These are phyloP conservation scores for Falco rusticolus DNA, from an alignment of 2,797 vertebrate species.

Conservation along the genomic window DNA sequence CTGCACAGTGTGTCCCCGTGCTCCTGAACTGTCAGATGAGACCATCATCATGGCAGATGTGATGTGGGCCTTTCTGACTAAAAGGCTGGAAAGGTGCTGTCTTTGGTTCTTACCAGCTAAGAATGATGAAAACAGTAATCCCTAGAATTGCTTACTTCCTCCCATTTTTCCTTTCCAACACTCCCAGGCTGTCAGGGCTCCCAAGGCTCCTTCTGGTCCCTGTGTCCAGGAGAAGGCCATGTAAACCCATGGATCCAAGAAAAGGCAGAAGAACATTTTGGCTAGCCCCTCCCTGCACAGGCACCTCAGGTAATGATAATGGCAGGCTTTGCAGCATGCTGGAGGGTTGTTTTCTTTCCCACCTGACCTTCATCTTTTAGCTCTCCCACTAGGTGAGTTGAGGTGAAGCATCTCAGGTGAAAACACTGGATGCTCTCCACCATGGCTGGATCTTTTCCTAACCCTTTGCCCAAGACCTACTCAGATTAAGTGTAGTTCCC, in stretches of 20 bases:
- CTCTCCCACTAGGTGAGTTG: not conserved
- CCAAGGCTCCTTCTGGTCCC: not conserved
- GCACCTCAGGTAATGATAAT: not conserved
- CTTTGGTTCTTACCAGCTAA: not conserved
- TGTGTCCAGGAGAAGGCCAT: not conserved
- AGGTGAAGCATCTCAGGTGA: not conserved
- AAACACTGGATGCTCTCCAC: not conserved
- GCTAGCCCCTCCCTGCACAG: not conserved
- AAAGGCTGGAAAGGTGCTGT: not conserved
- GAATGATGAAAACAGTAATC: not conserved
- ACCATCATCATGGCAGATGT: not conserved
- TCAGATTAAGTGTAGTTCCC: not conserved
- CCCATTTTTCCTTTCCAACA: accelerated
- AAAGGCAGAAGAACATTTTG: not conserved
- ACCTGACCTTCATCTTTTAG: not conserved
- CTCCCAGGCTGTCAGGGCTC: not conserved
- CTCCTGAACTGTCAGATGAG: not conserved
- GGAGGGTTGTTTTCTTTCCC: not conserved
- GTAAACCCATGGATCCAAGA: not conserved
- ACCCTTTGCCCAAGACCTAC: not conserved
- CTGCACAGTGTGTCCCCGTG: not conserved
- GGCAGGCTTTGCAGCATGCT: not conserved
- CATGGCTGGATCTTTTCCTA: not conserved
- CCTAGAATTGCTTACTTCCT: not conserved
- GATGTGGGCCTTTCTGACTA: not conserved